phyloP scores from a whole-genome alignment of 2,888 invertebrate genomes.

The Amblyjoppa proteus region DNA sequence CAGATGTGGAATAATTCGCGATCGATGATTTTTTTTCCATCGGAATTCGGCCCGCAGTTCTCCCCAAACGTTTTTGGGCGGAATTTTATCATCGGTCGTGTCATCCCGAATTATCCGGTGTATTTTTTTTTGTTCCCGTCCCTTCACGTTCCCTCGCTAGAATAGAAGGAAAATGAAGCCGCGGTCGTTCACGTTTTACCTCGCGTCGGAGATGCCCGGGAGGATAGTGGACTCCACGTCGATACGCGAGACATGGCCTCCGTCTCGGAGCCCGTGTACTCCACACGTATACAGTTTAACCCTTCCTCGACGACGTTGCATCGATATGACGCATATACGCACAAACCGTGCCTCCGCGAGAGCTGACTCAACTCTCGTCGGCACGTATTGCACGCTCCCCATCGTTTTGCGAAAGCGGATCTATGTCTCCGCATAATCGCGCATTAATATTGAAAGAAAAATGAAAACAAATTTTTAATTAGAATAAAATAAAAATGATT shows the following conservation, averaged over 20 bases:
- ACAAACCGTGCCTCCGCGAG: constrained; percentile 32
- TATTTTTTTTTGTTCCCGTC: neutral
- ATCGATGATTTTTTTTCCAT: neutral
- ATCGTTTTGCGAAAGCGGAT: neutral
- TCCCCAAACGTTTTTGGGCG: neutral
- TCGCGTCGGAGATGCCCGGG: constrained; percentile 2
- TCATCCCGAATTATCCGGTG: neutral
- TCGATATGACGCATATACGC: constrained; percentile 52
- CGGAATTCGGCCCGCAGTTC: neutral
- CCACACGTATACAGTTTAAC: constrained; percentile 27
- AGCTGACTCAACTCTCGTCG: constrained; percentile 24
- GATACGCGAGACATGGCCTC: constrained; percentile 49
- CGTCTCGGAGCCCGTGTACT: constrained; percentile 11
- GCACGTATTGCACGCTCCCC: neutral
- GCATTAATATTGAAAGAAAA: neutral
- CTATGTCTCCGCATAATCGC: neutral
- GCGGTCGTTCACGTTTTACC: constrained; percentile 13
- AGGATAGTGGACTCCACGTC: constrained; percentile 51
- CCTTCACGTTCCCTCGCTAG: neutral
- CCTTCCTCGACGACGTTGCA: constrained; percentile 56
- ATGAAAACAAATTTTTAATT: neutral
- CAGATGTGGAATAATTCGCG: neutral
- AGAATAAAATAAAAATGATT: neutral
- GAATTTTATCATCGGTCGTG: neutral
- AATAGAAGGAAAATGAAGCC: constrained; percentile 6